phyloP scores from a whole-genome alignment of 2,113 vertebrate species.

The Motacilla alba region DNA sequence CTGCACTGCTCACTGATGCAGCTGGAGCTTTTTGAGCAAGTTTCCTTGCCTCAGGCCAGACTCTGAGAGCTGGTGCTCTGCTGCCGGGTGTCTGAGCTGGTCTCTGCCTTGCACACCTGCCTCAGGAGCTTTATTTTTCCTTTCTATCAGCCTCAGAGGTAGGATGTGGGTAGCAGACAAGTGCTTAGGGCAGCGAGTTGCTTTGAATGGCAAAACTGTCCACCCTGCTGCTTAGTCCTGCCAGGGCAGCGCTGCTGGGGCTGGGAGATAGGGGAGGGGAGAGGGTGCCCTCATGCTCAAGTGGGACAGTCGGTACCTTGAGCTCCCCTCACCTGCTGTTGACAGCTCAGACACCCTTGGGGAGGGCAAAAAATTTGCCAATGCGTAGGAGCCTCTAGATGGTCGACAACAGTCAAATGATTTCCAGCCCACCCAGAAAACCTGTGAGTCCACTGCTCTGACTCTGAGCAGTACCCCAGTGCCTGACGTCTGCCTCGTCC shows the following conservation, averaged over 20 bases:
- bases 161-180: neutral
- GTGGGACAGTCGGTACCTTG: neutral
- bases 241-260: neutral
- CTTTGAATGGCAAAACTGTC: neutral
- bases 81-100: neutral
- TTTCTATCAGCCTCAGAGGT: neutral
- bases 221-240: neutral
- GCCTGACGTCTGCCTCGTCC: neutral
- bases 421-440: neutral
- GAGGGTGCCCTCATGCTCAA: neutral
- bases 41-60: neutral
- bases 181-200: neutral
- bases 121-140: neutral
- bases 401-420: rapidly evolving
- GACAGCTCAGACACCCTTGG: neutral
- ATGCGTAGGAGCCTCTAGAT: rapidly evolving
- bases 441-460: neutral
- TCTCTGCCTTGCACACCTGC: neutral
- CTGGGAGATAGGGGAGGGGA: neutral
- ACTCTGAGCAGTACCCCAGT: neutral
- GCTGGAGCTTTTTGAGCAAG: neutral
- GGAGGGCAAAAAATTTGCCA: neutral
- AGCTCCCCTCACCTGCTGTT: neutral
- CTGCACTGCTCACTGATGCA: neutral
- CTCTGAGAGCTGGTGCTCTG: neutral